Base-by-base conservation (phyloP, 2,888 invertebrate genomes). In the Slavum lentiscoides region DNA sequence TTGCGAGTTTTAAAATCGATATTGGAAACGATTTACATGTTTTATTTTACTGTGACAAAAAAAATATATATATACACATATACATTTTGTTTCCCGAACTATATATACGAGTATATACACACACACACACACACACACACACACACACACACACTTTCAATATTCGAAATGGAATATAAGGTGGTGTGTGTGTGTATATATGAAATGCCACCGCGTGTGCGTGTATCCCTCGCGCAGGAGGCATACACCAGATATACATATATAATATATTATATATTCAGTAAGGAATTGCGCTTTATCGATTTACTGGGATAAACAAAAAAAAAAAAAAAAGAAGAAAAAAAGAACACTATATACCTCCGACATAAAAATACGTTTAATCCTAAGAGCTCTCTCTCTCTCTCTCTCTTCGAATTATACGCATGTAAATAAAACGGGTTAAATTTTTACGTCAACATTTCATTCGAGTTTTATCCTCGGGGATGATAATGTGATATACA, bases 351-450 rank as follows among this genome's bases (percentile, higher is more conserved):
- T 43, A 53, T 17, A 30, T 74, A 74, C 62, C 37, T 64, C n/a
- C 15, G 17, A 64, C 49, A 64, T 53, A 53, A 37, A 62, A 62
- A 74, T 21, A 74, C 74, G 55, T 74, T 66, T 55, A 74, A 55
- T 66, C 74, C 62, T 21, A 21, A 74, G 37, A 64, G 30, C 13
- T 19, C 2, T n/a, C 53, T 53, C 30, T 30, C 30, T 30, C 30
- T 30, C 30, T 30, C 30, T 30, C 30, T 30, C 30, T 4, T 30
- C 30, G 30, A 30, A 30, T 30, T 30, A 30, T 30, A 30, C 30
- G 13, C 17, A 23, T 61, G 1, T 30, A 19, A 21, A 66, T 55
- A 30, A 74, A 66, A 64, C 19, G 55, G n/a, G 74, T 74, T 74
- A 17, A 64, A 53, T 55, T 37, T 64, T 55, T 55, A 74, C 30